Conservation (phyloP, 2,797 vertebrate genomes). For the Gymnodraco acuticeps region DNA sequence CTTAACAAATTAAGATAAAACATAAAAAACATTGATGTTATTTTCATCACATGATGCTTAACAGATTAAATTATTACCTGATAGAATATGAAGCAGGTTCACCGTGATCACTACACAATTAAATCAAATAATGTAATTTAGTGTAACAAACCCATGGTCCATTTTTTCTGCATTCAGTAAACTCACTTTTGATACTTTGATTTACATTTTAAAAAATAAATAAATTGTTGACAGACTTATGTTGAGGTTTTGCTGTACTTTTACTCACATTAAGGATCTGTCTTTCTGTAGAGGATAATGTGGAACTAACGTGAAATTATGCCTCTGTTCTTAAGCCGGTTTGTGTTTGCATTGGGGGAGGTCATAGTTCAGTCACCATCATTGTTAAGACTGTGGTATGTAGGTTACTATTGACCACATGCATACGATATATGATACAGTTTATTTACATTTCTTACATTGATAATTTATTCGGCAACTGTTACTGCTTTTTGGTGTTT, state of each 20-base stretch:
- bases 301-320: slow-evolving; percentile 8
- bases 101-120: not conserved
- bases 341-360: slow-evolving; percentile 65
- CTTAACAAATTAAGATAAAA: no score
- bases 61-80: not conserved
- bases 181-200: not conserved
- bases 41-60: no score
- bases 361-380: slow-evolving; percentile 66
- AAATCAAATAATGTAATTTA: not conserved
- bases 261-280: not conserved
- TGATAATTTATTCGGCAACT: not conserved
- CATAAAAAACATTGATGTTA: not conserved
- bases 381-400: slow-evolving; percentile 45
- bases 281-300: not conserved
- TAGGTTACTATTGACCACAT: slow-evolving; percentile 8
- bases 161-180: not conserved
- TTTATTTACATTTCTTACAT: not conserved
- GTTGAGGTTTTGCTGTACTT: not conserved
- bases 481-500: slow-evolving; percentile 20
- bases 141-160: not conserved
- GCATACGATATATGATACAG: not conserved
- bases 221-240: not conserved
- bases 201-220: not conserved
- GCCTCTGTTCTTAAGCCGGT: slow-evolving; percentile 17
- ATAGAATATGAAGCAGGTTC: not conserved